A percentile compares a stretch with the other conserved stretches of the same genome.
Evolutionary conservation across 1,140 invertebrate genomes (phyloP).

Genomic region (Drosophila grimshawi): DNA sequence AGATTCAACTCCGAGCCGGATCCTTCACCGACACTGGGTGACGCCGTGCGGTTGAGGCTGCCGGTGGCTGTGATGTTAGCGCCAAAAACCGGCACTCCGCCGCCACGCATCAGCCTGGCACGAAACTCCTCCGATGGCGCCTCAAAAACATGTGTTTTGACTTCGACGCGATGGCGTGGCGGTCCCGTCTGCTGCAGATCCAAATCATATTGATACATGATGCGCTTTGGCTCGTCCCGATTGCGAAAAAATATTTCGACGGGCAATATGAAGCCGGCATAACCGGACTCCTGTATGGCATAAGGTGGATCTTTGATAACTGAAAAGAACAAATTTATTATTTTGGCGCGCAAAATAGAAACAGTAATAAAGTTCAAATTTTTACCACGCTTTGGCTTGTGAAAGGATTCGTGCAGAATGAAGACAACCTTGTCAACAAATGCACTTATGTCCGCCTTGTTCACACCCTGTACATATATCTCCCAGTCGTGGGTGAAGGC

Average conservation of each 20-base stretch:
- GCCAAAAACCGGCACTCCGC: slow-evolving; percentile 86
- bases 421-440: slow-evolving; percentile 98
- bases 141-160: slow-evolving; percentile 84
- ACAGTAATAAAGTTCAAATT: neutral
- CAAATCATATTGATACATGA: slow-evolving; percentile 94
- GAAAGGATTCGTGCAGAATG: slow-evolving; percentile 95
- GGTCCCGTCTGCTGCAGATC: slow-evolving; percentile 90
- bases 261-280: slow-evolving; percentile 95
- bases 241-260: slow-evolving; percentile 97
- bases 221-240: slow-evolving; percentile 95
- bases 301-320: slow-evolving; percentile 97
- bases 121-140: slow-evolving; percentile 95
- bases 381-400: slow-evolving; percentile 93
- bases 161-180: slow-evolving; percentile 90
- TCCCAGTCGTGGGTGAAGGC: slow-evolving; percentile 99
- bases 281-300: slow-evolving; percentile 95
- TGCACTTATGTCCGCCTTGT: slow-evolving; percentile 93
- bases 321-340: slow-evolving; percentile 84
- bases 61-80: slow-evolving; percentile 41
- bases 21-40: slow-evolving; percentile 48
- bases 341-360: slow-evolving; percentile 36
- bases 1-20: slow-evolving; percentile 63
- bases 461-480: slow-evolving; percentile 95
- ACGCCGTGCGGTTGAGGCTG: slow-evolving; percentile 52
- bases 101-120: slow-evolving; percentile 93